Base-by-base conservation (phyloP, 1,140 invertebrate genomes). In the Latrodectus geometricus region DNA sequence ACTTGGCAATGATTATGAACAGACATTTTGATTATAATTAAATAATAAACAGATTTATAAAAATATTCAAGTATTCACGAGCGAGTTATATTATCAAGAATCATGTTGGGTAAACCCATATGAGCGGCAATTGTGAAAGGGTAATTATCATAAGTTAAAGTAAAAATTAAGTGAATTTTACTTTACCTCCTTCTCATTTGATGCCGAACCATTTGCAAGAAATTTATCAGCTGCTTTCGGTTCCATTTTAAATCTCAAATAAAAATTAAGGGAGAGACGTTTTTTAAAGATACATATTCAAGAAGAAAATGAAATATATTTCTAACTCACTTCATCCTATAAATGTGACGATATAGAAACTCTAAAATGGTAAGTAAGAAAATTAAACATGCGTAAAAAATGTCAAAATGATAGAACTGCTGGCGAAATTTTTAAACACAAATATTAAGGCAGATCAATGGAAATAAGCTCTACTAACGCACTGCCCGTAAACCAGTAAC, bases 191-290 rank as follows among this genome's bases (percentile, higher is more conserved):
- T 56, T 61, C 73, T 82, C 69, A 1, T 49, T 11, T 48, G 77
- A 80, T 5, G 48, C 15, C 15, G 66, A 17, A 8, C 80, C 80
- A 21, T 82, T 82, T 9, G 69, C 52, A 17, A 82, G 70, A 61
- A 82, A 82, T 23, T 82, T 82, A 65, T 82, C 80, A 9, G 70
- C 17, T 7, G 80, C 52, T 82, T 82, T 82, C 8, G 80, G 49
- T 50, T 74, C 80, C 80, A 82, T 82, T 23, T 56, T 81, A 35
- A 35, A 61, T 17, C 8, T 61, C 54, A 61, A 61, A 14, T 61
- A 14, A 17, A 61, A 8, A 61, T 9, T 61, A 61, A 61, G 11
- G 11, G 54, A 11, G 54, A 11, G 11, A 61, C 11, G 54, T 14
- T 14, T 14, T 61, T 17, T 61, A 14, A 11, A 61, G 17, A 17